Evolutionary conservation across 2,113 vertebrate species (phyloP), one percentile per base, ranked within the genome.

Genomic region (Octodon degus): DNA sequence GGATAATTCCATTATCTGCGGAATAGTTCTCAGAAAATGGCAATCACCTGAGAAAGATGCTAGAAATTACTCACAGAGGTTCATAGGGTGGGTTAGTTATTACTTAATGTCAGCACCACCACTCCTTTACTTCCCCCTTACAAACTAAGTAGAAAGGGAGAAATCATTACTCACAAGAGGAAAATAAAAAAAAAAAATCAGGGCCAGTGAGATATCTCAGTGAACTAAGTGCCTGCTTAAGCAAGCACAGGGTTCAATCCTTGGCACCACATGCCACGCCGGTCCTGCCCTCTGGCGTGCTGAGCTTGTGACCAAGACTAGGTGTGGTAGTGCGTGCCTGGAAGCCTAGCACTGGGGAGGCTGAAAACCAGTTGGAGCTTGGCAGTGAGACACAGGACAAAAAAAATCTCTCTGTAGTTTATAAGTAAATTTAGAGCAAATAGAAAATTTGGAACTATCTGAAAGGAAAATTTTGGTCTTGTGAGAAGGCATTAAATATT

Each of bases 31-130:
- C 63, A 94, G 40, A 55, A 95, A 94, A 60, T 92, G 24, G 20
- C 7, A 87, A 62, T 47, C 60, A 43, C 34, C 25, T 91, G 25
- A 40, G 20, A 93, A 47, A 81, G 43, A 55, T 10, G 37, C 83
- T 89, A 87, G 76, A 91, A 58, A 77, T 97, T 65, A 87, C 27
- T 63, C 79, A 53, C 32, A 60, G 27, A 70, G 93, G 82, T 83
- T 95, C 55, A 47, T 91, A 83, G 68, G 40, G 27, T 90, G 58
- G 40, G 47, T 91, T 77, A 50, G 65, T 43, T 89, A 68, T 86
- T n/a, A 40, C 19, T 30, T 76, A 83, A 37, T 34, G 34, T 89
- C 10, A 55, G 27, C 17, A 58, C 30, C 17, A 14, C 17, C 74
- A 2, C 4, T 3, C 13, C 1, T 1, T 32, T 58, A 53, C 24